These are phyloP conservation scores for Cecropterus lyciades DNA, from an alignment of 1,140 invertebrate species.

Conservation along the genomic window DNA sequence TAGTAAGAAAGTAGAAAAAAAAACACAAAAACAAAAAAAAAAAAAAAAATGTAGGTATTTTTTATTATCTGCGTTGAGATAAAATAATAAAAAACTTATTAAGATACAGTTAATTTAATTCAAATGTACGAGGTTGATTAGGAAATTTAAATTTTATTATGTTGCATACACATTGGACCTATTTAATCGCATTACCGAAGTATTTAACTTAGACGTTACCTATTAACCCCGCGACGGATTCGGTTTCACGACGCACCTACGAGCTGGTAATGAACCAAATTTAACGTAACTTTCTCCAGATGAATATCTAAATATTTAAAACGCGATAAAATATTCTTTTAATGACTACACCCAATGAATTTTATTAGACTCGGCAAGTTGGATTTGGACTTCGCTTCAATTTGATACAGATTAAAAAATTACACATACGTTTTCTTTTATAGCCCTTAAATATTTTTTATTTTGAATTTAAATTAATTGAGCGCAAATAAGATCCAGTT, in stretches of 20 bases:
- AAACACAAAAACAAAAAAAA: no score
- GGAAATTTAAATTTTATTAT: conserved; percentile 11
- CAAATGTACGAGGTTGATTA: not conserved
- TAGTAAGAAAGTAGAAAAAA: no score
- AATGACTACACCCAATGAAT: conserved; percentile 71
- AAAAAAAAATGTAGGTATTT: no score
- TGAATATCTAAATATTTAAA: conserved; percentile 80
- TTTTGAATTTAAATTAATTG: conserved; percentile 76
- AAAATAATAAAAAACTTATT: not conserved
- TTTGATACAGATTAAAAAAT: conserved; percentile 71
- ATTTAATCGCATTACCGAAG: conserved; percentile 6
- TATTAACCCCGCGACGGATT: conserved; percentile 49
- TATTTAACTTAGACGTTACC: conserved; percentile 34
- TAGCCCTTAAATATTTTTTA: conserved; percentile 63
- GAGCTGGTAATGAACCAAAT: conserved; percentile 69
- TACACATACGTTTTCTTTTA: conserved; percentile 69
- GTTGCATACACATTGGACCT: not conserved
- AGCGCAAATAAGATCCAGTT: conserved; percentile 69
- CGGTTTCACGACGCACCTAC: conserved; percentile 56
- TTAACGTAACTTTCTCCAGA: conserved; percentile 76
- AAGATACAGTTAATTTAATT: not conserved
- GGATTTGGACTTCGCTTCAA: conserved; percentile 47
- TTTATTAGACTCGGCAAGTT: conserved; percentile 69
- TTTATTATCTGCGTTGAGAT: no score
- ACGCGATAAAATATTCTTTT: conserved; percentile 80